These are phyloP conservation scores for Ctenopoma multispine DNA, from an alignment of 2,797 vertebrate genomes.

Conservation along the genomic window DNA sequence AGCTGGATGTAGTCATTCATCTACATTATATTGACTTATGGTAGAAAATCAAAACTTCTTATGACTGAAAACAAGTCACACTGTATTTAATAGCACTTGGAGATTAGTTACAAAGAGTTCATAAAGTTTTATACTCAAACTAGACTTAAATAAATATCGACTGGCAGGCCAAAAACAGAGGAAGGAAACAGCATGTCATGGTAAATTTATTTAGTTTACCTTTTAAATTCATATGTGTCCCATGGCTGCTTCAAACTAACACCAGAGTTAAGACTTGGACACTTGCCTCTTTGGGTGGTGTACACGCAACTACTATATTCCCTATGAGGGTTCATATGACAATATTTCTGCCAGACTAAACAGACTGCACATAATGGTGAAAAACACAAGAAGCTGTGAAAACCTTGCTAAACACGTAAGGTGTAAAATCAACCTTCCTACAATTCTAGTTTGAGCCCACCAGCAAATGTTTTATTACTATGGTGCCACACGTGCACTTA, in stretches of 20 bases:
- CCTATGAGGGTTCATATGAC: background rate
- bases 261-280: background rate
- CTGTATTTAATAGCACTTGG: background rate
- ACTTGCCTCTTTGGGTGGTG: background rate
- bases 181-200: background rate
- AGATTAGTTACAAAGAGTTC: constrained; percentile 4
- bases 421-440: constrained; percentile 17
- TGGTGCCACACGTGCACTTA: constrained; percentile 10
- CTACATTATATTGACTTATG: background rate
- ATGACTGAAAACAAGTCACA: background rate
- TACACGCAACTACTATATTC: background rate
- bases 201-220: background rate
- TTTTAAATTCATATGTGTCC: background rate
- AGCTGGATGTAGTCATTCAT: background rate
- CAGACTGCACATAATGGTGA: background rate
- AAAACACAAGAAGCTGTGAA: constrained; percentile 1
- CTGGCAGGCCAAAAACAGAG: background rate
- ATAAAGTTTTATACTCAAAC: constrained; percentile 4
- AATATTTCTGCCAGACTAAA: constrained; percentile 8
- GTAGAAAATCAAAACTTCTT: constrained; percentile 16
- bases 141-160: constrained; percentile 3
- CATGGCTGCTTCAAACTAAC: background rate
- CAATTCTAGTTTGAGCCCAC: constrained; percentile 15
- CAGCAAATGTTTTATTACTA: constrained; percentile 12
- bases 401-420: constrained; percentile 14